phyloP scores from a whole-genome alignment of 2,888 invertebrate species.

The Hipparchia semele region DNA sequence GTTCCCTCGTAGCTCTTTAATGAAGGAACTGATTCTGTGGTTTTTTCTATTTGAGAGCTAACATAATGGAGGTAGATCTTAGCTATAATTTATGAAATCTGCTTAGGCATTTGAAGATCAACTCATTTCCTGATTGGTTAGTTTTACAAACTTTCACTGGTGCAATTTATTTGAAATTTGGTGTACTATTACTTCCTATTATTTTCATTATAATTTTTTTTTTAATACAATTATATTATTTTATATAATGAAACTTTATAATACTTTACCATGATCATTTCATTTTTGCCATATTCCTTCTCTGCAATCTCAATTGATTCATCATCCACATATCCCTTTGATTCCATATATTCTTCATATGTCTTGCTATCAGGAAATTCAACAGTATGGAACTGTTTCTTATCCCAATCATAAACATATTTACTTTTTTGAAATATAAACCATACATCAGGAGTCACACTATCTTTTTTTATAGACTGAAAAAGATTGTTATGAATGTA shows the following conservation, averaged over 20 bases:
- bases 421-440: slow-evolving; percentile 99
- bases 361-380: slow-evolving; percentile 92
- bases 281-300: slow-evolving; percentile 94
- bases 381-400: slow-evolving; percentile 90
- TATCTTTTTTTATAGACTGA: slow-evolving; percentile 72
- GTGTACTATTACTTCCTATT: no score
- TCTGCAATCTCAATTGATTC: slow-evolving; percentile 89
- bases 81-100: no score
- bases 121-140: no score
- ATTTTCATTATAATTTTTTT: no score
- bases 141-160: no score
- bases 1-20: no score
- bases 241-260: not conserved
- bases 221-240: not conserved
- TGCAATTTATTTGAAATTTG: no score
- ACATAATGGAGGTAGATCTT: no score
- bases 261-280: slow-evolving; percentile 88
- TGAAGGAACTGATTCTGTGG: no score
- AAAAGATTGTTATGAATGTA: slow-evolving; percentile 39
- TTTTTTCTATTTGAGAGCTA: no score
- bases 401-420: slow-evolving; percentile 94
- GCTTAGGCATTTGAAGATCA: no score
- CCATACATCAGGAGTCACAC: slow-evolving; percentile 86
- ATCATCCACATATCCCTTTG: slow-evolving; percentile 95
- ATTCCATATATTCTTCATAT: slow-evolving; percentile 89